These are phyloP conservation scores for Bettongia penicillata DNA, from an alignment of 2,113 vertebrate species.

Conservation along the genomic window DNA sequence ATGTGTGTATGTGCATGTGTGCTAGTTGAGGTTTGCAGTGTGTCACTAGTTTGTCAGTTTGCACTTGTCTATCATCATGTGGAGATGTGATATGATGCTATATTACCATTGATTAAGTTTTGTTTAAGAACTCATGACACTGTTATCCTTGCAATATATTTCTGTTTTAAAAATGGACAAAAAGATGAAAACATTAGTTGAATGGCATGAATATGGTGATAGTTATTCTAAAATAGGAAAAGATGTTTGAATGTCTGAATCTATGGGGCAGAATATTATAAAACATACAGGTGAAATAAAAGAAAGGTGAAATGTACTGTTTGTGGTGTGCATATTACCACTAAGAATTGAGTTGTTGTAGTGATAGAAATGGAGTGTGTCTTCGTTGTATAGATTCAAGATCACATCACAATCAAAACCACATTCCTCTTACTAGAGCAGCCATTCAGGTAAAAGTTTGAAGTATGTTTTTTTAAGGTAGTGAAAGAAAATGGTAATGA, in stretches of 20 bases:
- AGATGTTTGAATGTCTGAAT: background rate
- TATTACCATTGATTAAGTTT: background rate
- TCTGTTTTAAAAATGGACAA: background rate
- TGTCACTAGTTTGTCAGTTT: background rate
- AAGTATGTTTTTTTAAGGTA: background rate
- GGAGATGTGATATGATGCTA: background rate
- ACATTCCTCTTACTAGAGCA: background rate
- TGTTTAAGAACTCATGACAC: background rate
- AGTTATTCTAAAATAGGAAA: background rate
- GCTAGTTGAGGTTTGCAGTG: background rate
- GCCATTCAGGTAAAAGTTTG: background rate
- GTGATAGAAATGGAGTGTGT: background rate
- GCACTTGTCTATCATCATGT: background rate
- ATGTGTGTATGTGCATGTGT: background rate
- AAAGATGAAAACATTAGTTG: background rate
- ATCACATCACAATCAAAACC: background rate
- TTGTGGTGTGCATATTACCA: background rate
- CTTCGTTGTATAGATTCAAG: background rate
- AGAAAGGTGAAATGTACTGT: too few relatives aligned
- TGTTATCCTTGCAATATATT: background rate
- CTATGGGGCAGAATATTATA: background rate
- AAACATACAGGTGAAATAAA: background rate
- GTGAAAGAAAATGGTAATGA: background rate
- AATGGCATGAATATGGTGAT: background rate
- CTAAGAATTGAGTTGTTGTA: background rate